Evolutionary conservation across 2,113 vertebrate species (phyloP).

Genomic region (Eolophus roseicapilla): DNA sequence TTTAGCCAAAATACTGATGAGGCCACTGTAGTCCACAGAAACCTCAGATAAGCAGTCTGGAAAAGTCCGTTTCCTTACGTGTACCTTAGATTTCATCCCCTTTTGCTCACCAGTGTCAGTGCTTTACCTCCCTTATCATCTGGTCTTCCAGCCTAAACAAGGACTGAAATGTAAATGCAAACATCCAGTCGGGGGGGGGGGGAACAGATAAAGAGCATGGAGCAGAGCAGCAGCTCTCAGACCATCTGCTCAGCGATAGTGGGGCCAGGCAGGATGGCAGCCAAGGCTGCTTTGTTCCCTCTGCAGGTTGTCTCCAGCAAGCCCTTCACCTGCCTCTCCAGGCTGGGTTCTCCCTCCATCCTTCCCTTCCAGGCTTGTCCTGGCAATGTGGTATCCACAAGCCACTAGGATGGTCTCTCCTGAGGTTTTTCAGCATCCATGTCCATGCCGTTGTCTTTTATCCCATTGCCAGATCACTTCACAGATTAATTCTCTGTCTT

Average conservation of each 20-base stretch:
- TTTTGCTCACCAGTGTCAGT: neutral
- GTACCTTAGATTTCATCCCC: neutral
- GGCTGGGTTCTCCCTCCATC: neutral
- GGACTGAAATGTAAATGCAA: neutral
- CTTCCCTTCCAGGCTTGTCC: neutral
- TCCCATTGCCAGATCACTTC: neutral
- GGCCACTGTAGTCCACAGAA: neutral
- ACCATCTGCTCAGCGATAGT: neutral
- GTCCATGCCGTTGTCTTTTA: neutral
- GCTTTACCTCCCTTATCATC: neutral
- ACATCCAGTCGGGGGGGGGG: neutral
- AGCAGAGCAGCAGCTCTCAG: neutral
- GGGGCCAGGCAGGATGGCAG: neutral
- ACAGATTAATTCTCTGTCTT: neutral
- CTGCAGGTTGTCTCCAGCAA: neutral
- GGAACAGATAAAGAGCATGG: neutral
- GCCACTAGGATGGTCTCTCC: neutral
- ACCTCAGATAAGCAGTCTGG: slow-evolving; percentile 14
- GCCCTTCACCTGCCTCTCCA: neutral
- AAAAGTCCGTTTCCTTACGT: rapidly evolving
- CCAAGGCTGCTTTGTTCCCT: neutral
- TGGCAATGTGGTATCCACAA: neutral
- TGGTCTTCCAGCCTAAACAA: slow-evolving; percentile 32
- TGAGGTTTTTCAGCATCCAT: neutral
- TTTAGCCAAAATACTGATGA: slow-evolving; percentile 56